A percentile compares a stretch with the other conserved stretches of the same genome.
These are phyloP conservation scores for Meteorus cinctellus DNA, from an alignment of 2,888 invertebrate genomes.

Conservation along the genomic window DNA sequence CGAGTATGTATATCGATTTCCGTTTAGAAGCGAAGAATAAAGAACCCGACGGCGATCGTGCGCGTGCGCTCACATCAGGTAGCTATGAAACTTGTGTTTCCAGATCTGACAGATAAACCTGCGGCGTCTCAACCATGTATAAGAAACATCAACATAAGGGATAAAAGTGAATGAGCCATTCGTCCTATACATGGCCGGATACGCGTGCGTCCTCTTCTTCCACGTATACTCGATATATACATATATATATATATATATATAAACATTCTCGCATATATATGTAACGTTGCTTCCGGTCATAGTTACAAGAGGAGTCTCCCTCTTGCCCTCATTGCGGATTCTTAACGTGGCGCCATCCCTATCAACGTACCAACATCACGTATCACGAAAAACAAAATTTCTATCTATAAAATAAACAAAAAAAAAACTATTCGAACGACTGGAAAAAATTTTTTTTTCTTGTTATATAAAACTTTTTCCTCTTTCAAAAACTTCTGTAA, in stretches of 20 bases:
- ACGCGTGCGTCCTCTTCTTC: conserved; percentile 64
- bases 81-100: conserved; percentile 40
- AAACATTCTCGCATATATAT: background rate
- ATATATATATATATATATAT: background rate
- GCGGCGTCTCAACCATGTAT: conserved; percentile 21
- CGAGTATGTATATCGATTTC: conserved; percentile 1
- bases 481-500: no score
- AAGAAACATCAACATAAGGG: conserved; percentile 13
- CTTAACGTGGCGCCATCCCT: conserved; percentile 32
- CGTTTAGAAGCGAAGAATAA: conserved; percentile 20
- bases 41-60: conserved; percentile 29
- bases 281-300: conserved; percentile 61
- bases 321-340: conserved; percentile 50
- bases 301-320: conserved; percentile 51
- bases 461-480: no score
- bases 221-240: conserved; percentile 9
- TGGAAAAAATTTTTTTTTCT: no score
- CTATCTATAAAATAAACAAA: background rate
- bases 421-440: no score
- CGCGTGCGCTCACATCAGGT: conserved; percentile 24
- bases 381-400: background rate
- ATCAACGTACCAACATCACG: background rate
- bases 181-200: conserved; percentile 65
- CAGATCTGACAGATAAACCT: conserved; percentile 42
- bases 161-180: conserved; percentile 34